A percentile compares a stretch with the other conserved stretches of the same genome.
These are phyloP conservation scores for Florisuga fusca DNA, from an alignment of 2,797 vertebrate genomes.

Conservation along the genomic window DNA sequence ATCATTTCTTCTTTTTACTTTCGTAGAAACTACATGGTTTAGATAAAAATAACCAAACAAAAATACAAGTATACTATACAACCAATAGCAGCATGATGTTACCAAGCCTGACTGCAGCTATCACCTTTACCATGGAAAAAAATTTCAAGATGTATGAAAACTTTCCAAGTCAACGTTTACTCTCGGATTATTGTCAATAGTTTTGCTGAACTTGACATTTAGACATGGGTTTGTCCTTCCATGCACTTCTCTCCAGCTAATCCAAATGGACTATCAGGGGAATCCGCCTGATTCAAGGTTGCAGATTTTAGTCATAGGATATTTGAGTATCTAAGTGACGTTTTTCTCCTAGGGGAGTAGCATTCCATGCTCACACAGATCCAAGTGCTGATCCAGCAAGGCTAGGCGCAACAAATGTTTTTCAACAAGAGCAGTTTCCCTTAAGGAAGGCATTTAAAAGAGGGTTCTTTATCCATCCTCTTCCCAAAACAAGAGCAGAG, in stretches of 20 bases:
- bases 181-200: not conserved
- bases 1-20: conserved; percentile 8
- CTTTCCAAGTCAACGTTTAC: conserved; percentile 41
- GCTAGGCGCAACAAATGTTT: conserved; percentile 14
- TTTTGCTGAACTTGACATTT: conserved; percentile 7
- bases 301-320: not conserved
- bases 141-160: not conserved
- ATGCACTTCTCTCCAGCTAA: not conserved
- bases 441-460: not conserved
- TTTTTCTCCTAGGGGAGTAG: not conserved
- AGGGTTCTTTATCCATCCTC: not conserved
- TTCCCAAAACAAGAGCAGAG: not conserved
- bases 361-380: not conserved
- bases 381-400: conserved; percentile 51
- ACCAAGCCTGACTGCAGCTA: not conserved
- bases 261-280: conserved; percentile 21
- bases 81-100: not conserved
- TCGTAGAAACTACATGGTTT: conserved; percentile 26
- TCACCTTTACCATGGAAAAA: not conserved
- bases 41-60: conserved; percentile 43
- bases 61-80: not conserved
- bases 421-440: not conserved
- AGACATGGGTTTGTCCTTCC: conserved; percentile 22
- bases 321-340: conserved; percentile 10
- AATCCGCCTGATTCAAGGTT: not conserved